Evolutionary conservation across 2,888 invertebrate genomes (phyloP).

Genomic region (Chloroclystis v-ata): DNA sequence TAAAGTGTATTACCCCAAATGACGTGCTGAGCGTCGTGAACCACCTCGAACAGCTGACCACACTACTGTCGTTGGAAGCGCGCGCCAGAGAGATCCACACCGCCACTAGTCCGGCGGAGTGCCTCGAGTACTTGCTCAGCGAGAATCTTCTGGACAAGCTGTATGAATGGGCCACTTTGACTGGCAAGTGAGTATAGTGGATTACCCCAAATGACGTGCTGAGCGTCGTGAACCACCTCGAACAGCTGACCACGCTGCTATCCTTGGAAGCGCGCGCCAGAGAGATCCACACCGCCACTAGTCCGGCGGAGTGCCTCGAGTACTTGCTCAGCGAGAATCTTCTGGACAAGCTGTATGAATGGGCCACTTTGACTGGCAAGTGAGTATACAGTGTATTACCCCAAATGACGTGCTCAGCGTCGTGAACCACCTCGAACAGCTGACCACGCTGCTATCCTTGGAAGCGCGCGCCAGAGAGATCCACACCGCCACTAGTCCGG

Average conservation of each 20-base stretch:
- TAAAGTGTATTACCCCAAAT: too few species aligned
- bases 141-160: constrained; percentile 92
- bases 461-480: constrained; percentile 84
- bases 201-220: constrained; percentile 95
- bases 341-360: constrained; percentile 89
- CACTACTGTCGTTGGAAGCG: constrained; percentile 89
- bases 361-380: constrained; percentile 91
- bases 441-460: constrained; percentile 88
- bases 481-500: constrained; percentile 47
- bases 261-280: constrained; percentile 87
- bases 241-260: constrained; percentile 91
- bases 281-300: constrained; percentile 46
- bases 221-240: constrained; percentile 93
- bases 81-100: constrained; percentile 74
- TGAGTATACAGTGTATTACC: too few species aligned
- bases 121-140: constrained; percentile 88
- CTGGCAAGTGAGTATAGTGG: constrained; percentile 85
- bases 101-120: constrained; percentile 69
- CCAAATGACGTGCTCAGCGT: constrained; percentile 94
- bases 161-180: constrained; percentile 90
- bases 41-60: constrained; percentile 94
- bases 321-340: constrained; percentile 91
- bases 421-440: constrained; percentile 93
- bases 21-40: constrained; percentile 94
- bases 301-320: constrained; percentile 83